These are phyloP conservation scores for Heliconius ismenius DNA, from an alignment of 2,888 invertebrate genomes.

Conservation along the genomic window DNA sequence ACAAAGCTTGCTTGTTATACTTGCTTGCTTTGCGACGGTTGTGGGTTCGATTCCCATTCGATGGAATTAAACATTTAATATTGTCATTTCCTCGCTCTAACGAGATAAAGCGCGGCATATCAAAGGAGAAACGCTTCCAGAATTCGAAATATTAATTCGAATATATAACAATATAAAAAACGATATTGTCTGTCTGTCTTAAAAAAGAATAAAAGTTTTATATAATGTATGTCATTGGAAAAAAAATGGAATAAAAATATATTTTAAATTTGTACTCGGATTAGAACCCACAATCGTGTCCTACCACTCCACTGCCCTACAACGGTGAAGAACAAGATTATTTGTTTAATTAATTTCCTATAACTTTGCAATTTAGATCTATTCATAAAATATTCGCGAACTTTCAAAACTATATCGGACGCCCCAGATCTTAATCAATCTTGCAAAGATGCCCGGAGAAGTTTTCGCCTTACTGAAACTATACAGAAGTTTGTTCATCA, in stretches of 20 bases:
- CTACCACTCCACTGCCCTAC: background rate
- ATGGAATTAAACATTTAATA: background rate
- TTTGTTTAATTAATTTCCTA: background rate
- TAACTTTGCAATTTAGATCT: conserved; percentile 5
- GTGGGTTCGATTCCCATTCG: background rate
- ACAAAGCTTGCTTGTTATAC: background rate
- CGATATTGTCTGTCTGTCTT: rapidly evolving
- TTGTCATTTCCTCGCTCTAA: background rate
- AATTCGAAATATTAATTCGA: too few species aligned
- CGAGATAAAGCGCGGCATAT: background rate
- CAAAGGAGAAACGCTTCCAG: too few species aligned
- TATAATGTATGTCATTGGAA: too few species aligned
- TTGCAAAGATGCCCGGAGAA: conserved; percentile 2
- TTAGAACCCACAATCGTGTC: background rate
- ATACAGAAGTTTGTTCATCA: background rate
- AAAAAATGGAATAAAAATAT: too few species aligned
- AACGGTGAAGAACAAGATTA: background rate
- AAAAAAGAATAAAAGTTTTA: too few species aligned
- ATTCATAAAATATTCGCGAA: conserved; percentile 17
- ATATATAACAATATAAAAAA: too few species aligned
- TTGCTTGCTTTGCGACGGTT: too few species aligned
- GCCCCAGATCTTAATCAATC: conserved; percentile 21
- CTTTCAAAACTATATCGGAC: conserved; percentile 22
- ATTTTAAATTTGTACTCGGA: background rate
- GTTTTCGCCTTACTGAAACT: conserved; percentile 23